phyloP scores from a whole-genome alignment of 2,113 vertebrate species.

The Sminthopsis crassicaudata region DNA sequence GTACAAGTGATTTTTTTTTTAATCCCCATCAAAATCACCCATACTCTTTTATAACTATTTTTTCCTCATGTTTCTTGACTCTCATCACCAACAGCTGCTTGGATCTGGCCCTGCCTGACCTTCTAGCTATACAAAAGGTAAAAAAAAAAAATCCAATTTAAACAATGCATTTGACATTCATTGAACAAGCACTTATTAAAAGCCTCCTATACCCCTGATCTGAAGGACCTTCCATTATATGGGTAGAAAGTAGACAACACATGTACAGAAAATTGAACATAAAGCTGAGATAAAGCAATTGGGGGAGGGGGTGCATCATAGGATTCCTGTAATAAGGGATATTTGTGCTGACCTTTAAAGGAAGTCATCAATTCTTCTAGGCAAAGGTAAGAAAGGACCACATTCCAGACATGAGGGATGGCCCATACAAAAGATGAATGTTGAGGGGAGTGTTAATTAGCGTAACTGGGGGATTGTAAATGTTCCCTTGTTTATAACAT shows the following conservation, averaged over 20 bases:
- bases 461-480: too few species aligned
- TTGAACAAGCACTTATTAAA: not conserved
- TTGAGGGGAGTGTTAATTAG: too few species aligned
- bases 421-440: too few species aligned
- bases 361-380: not conserved
- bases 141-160: not conserved
- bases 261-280: not conserved
- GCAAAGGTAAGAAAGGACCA: not conserved
- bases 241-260: not conserved
- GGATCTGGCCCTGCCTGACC: too few species aligned
- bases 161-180: not conserved
- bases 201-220: not conserved
- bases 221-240: not conserved
- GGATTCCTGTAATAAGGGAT: not conserved
- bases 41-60: not conserved
- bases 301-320: not conserved
- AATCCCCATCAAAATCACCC: not conserved
- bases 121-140: not conserved
- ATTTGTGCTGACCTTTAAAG: not conserved
- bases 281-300: not conserved
- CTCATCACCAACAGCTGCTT: not conserved
- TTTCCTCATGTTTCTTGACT: not conserved
- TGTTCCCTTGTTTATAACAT: too few species aligned
- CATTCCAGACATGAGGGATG: not conserved
- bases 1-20: not conserved